A percentile compares a stretch with the other conserved stretches of the same genome.
These are phyloP conservation scores for Camelus bactrianus DNA, from an alignment of 2,113 vertebrate genomes.

Conservation along the genomic window DNA sequence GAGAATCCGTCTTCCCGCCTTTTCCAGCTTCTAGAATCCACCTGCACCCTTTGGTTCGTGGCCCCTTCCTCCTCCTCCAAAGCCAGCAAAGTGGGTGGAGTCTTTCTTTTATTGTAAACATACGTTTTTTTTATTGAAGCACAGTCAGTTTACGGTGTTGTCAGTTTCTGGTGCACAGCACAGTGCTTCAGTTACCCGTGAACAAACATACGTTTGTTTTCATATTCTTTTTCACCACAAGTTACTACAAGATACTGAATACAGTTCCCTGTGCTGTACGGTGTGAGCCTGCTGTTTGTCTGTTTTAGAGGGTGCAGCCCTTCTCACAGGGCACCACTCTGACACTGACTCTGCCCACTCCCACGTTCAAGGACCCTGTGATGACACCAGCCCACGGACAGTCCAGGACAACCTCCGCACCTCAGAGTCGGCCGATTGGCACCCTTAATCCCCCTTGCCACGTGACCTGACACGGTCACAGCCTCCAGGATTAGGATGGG, in stretches of 20 bases:
- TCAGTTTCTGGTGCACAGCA: too few species aligned
- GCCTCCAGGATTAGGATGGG: background rate
- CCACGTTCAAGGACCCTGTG: background rate
- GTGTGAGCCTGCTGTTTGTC: too few species aligned
- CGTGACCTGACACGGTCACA: too few species aligned
- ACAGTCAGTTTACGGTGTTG: too few species aligned
- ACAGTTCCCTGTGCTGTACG: too few species aligned
- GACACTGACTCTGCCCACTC: rapidly evolving
- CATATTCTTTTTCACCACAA: too few species aligned
- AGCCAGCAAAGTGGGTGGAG: background rate
- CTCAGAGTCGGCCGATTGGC: background rate
- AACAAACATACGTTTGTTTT: too few species aligned
- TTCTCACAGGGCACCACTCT: background rate
- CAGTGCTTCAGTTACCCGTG: too few species aligned
- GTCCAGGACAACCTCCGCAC: background rate
- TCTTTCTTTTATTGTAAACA: too few species aligned
- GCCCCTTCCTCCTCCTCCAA: background rate
- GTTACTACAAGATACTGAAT: too few species aligned
- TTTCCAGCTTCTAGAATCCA: background rate
- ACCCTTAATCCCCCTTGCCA: too few species aligned
- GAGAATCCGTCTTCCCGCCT: background rate
- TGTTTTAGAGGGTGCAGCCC: background rate
- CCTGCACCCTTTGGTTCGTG: background rate
- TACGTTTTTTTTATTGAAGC: too few species aligned
- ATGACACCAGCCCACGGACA: background rate